phyloP scores from a whole-genome alignment of 2,888 invertebrate genomes.

The Sphaerophoria rueppellii region DNA sequence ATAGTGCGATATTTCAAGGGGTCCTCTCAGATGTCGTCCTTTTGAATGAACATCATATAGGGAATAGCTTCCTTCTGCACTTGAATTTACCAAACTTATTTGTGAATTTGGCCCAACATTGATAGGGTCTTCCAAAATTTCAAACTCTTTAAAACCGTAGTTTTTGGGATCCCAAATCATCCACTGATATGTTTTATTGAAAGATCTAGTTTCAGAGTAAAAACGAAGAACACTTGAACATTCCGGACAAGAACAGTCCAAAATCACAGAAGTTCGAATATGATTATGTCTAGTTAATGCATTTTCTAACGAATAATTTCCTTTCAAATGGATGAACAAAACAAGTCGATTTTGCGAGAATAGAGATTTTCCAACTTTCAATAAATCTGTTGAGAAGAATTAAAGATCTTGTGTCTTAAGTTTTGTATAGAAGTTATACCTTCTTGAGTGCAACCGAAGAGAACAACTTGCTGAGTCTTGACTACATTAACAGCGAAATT shows the following conservation, averaged over 20 bases:
- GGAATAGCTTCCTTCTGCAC: conserved; percentile 42
- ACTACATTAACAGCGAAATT: conserved; percentile 75
- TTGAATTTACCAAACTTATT: conserved; percentile 77
- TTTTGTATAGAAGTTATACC: conserved; percentile 68
- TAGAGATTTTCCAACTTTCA: conserved; percentile 50
- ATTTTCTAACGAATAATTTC: conserved; percentile 60
- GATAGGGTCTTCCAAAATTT: conserved; percentile 70
- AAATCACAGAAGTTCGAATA: conserved; percentile 76
- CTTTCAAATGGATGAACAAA: conserved; percentile 70
- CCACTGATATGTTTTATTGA: conserved; percentile 81
- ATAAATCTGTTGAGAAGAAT: conserved; percentile 4
- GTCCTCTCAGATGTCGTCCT: conserved; percentile 77
- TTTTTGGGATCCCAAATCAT: conserved; percentile 76
- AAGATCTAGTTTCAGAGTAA: conserved; percentile 76
- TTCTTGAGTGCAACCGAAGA: conserved; percentile 75
- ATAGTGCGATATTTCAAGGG: conserved; percentile 76
- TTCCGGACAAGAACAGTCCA: conserved; percentile 76
- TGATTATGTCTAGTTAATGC: conserved; percentile 75
- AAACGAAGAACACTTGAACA: conserved; percentile 70
- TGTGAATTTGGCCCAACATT: conserved; percentile 79
- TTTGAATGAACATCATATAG: conserved; percentile 79
- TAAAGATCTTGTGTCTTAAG: not conserved
- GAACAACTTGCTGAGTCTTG: conserved; percentile 74
- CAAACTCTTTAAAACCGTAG: conserved; percentile 67
- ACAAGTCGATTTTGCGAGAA: conserved; percentile 74